Percentiles rank a stretch among this genome's conserved stretches.
Evolutionary conservation across 2,888 invertebrate species (phyloP).

Genomic region (Geophilus truncorum): DNA sequence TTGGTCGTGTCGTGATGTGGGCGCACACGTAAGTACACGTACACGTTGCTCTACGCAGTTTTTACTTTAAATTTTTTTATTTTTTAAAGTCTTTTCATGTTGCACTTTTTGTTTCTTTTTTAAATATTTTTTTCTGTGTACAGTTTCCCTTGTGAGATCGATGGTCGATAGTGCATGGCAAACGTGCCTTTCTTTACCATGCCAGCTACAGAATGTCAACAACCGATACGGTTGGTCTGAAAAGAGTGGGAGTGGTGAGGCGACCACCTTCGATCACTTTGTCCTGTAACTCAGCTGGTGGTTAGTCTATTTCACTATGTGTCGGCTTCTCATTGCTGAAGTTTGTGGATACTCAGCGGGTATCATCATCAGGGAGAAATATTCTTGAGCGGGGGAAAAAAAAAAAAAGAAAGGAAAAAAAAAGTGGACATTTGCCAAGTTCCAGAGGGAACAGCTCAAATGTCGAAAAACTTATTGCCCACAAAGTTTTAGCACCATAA

Average conservation of each 20-base stretch:
- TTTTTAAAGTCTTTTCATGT: background rate
- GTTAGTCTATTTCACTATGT: background rate
- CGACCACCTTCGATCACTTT: background rate
- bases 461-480: slow-evolving; percentile 22
- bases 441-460: background rate
- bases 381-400: background rate
- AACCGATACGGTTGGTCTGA: background rate
- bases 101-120: background rate
- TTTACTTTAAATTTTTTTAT: background rate
- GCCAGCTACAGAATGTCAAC: slow-evolving; percentile 18
- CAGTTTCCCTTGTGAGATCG: background rate
- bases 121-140: background rate
- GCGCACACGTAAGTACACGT: no score
- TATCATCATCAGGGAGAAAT: slow-evolving; percentile 5
- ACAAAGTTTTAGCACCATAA: slow-evolving; percentile 10
- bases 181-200: background rate
- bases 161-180: slow-evolving; percentile 13
- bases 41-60: background rate
- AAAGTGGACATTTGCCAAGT: background rate
- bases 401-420: no score
- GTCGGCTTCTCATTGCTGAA: background rate
- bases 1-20: background rate
- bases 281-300: slow-evolving; percentile 1
- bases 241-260: background rate
- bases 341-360: slow-evolving; percentile 16